Evolutionary conservation across 1,140 invertebrate species (phyloP), one percentile per base, ranked within the genome.

Genomic region (Apis cerana): DNA sequence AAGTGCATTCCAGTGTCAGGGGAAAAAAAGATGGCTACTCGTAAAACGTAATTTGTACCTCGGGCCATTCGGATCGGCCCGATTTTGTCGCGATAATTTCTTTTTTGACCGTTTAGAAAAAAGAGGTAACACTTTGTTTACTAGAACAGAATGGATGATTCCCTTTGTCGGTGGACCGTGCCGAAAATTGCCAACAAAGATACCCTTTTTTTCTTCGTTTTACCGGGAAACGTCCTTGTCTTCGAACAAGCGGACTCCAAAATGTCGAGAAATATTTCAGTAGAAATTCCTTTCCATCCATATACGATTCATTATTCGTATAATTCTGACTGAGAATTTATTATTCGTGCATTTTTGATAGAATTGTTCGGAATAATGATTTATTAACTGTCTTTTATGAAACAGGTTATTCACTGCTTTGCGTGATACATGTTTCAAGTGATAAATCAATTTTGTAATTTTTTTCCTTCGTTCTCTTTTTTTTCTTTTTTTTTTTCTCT

Each of bases 1-100:
- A 62, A 79, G 19, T 71, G 58, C 11, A 71, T 71, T 71, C 56
- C 48, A 52, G 1, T 71, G 56, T 62, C 67, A 70, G 27, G 64
- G 15, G 9, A 21, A 13, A n/a, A 23, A 61, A 2, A n/a, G 11
- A 77, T 33, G 43, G 1, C 27, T 2, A 12, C 52, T 77, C 52
- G 13, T 27, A 11, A 21, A 33, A 61, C 9, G 7, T 78, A 27
- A 78, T 50, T 70, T 70, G 17, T 70, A 27, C n/a, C 17, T 21
- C 11, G 17, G 12, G 21, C 23, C 27, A 13, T 3, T 21, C 1
- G 10, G 27, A 56, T n/a, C 13, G 43, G 62, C 2, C 19, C 43
- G 43, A 69, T 8, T 27, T 58, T n/a, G n/a, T 70, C 54, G 17
- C 8, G 17, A 9, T n/a, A 7, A 13, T 59, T 78, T 27, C 52